Base-by-base conservation (phyloP, 2,113 vertebrate genomes). In the Parotia lawesii region DNA sequence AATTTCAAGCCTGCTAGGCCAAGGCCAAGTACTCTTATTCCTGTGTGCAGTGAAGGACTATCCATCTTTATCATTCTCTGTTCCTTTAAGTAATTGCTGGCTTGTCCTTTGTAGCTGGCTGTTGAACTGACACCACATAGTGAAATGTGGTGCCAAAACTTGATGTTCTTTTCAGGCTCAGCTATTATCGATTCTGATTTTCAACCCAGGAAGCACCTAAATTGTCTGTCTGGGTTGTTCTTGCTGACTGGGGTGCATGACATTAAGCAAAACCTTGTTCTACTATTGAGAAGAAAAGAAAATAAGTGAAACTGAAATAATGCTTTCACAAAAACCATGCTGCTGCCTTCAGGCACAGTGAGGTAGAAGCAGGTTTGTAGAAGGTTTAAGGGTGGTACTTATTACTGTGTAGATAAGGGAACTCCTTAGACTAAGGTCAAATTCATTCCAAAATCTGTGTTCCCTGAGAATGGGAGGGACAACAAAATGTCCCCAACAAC, bases 41-140 rank as follows among this genome's bases (percentile, higher is more conserved):
- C n/a, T 67, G 62, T 72, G 21, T 87, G 86, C 93, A 93, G 93
- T 35, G 73, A 89, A 79, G 89, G 76, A 94, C 95, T 94, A 97
- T 98, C 96, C 90, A 95, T 97, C 97, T 97, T 97, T 97, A 97
- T 97, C 97, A 97, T 97, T 97, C 87, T 96, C 94, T 95, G 58
- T 97, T 97, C 97, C 96, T 97, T 96, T 96, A 94, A 62, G 82
- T 97, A 97, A 97, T 97, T 96, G 96, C 96, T 97, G 84, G 95
- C 96, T 96, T 97, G 94, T 97, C 95, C 94, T 97, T 96, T 95
- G 72, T 93, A 93, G 96, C 95, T 95, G 87, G 95, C 96, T 96
- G 93, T 96, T 97, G 96, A 97, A 97, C 81, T 95, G 92, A 95
- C 78, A 82, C 33, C 2, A 15, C 45, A 22, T 92, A 83, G 67